Conservation (phyloP, 2,888 invertebrate species). For the Caenorhabditis auriculariae region DNA sequence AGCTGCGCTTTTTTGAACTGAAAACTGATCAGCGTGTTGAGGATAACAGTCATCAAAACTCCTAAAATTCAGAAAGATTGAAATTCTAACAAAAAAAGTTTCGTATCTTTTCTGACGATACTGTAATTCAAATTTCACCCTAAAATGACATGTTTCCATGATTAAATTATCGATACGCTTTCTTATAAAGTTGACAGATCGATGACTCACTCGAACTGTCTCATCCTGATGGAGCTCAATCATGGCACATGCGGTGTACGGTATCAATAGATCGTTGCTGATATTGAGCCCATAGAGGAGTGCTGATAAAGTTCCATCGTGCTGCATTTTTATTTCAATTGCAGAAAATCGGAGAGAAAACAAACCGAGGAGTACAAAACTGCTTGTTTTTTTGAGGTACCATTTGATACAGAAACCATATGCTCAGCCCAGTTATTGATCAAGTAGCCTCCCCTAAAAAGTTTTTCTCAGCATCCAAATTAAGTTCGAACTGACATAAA, state of each 20-base stretch:
- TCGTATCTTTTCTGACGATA: no score
- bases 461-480: not conserved
- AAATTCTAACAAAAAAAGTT: no score
- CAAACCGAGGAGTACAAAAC: constrained; percentile 25
- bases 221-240: constrained; percentile 26
- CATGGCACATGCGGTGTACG: constrained; percentile 33
- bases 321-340: constrained; percentile 6
- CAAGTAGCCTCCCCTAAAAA: constrained; percentile 22
- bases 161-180: no score
- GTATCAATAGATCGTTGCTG: constrained; percentile 27
- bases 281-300: constrained; percentile 26
- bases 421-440: constrained; percentile 23
- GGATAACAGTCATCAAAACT: no score
- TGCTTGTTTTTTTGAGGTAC: constrained; percentile 15
- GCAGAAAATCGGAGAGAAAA: not conserved
- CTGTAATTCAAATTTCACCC: no score
- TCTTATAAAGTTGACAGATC: no score
- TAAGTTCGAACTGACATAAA: constrained; percentile 18
- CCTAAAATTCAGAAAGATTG: no score
- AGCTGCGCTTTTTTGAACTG: no score
- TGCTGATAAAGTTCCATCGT: constrained; percentile 24
- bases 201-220: no score
- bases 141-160: no score
- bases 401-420: constrained; percentile 11
- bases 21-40: no score